These are phyloP conservation scores for Dioctria linearis DNA, from an alignment of 2,888 invertebrate species.

Conservation along the genomic window DNA sequence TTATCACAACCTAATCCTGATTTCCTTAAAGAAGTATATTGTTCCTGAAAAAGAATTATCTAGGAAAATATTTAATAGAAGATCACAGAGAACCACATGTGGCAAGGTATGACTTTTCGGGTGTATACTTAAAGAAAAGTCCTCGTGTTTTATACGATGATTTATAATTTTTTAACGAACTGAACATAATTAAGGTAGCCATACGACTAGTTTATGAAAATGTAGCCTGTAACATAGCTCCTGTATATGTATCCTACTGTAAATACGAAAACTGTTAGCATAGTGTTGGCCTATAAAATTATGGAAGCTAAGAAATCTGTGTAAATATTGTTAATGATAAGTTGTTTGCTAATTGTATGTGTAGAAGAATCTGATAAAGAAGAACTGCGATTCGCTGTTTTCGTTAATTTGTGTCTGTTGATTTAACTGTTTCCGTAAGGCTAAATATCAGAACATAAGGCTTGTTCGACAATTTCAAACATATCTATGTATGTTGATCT, in stretches of 20 bases:
- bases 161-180: conserved; percentile 47
- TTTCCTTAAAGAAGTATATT: too few relatives aligned
- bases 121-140: conserved; percentile 14
- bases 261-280: conserved; percentile 33
- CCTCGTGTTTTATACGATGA: conserved; percentile 59
- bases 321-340: conserved; percentile 48
- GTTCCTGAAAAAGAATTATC: too few relatives aligned
- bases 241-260: conserved; percentile 37
- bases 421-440: conserved; percentile 8
- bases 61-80: too few relatives aligned
- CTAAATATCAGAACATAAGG: background rate
- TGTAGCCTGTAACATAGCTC: conserved; percentile 45
- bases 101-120: conserved; percentile 6
- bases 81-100: too few relatives aligned
- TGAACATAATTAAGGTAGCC: conserved; percentile 24
- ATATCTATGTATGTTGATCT: background rate
- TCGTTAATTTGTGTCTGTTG: conserved; percentile 27
- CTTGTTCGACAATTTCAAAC: background rate
- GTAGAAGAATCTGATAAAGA: conserved; percentile 34
- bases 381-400: conserved; percentile 25
- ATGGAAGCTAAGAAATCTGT: conserved; percentile 39
- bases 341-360: conserved; percentile 51
- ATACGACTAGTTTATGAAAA: conserved; percentile 9
- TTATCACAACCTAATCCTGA: too few relatives aligned
- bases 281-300: conserved; percentile 45